Evolutionary conservation across 2,888 invertebrate species (phyloP).

Genomic region (Amphimallon solstitiale): DNA sequence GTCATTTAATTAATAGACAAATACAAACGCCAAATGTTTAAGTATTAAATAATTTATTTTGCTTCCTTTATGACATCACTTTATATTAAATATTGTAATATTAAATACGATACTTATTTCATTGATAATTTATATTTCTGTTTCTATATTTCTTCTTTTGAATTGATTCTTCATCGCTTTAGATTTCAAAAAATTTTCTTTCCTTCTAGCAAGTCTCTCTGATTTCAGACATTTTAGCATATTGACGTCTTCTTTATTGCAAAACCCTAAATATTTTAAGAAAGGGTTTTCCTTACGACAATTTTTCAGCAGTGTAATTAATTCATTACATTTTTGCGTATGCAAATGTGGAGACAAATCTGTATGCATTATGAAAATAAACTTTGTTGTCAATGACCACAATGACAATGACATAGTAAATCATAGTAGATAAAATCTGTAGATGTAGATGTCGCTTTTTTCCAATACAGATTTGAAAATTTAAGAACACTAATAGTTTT

Average conservation of each 20-base stretch:
- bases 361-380: slow-evolving; percentile 71
- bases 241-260: slow-evolving; percentile 70
- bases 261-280: slow-evolving; percentile 74
- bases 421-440: no score
- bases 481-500: no score
- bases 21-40: not conserved
- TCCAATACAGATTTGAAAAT: no score
- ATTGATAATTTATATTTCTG: not conserved
- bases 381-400: not conserved
- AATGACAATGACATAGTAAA: no score
- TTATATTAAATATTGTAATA: not conserved
- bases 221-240: slow-evolving; percentile 74
- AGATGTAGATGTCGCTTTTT: no score
- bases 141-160: slow-evolving; percentile 60
- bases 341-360: slow-evolving; percentile 79
- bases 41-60: not conserved
- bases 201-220: slow-evolving; percentile 64
- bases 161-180: slow-evolving; percentile 64
- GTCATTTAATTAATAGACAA: no score
- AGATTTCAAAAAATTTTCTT: slow-evolving; percentile 17
- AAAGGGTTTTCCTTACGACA: slow-evolving; percentile 78
- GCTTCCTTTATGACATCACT: not conserved
- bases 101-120: no score
- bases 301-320: slow-evolving; percentile 73
- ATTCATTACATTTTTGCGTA: slow-evolving; percentile 79